Evolutionary conservation across 2,113 vertebrate genomes (phyloP).

Genomic region (Callospermophilus lateralis): DNA sequence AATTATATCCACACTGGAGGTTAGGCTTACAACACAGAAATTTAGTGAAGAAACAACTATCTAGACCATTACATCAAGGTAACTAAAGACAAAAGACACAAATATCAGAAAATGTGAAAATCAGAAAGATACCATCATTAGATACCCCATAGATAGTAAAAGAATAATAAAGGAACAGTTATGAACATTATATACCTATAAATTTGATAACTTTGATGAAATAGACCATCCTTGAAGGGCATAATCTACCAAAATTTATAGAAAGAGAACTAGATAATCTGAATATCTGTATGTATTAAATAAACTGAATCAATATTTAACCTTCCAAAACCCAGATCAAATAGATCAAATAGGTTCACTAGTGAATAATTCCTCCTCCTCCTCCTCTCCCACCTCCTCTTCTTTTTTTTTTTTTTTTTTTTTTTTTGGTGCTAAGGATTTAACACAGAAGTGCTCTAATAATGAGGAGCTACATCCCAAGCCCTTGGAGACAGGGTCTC

Average conservation of each 20-base stretch:
- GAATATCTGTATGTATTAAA: background rate
- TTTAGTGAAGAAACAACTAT: background rate
- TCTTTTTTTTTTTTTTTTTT: no score
- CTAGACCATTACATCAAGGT: background rate
- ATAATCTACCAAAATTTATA: no score
- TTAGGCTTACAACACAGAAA: background rate
- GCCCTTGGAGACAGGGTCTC: no score
- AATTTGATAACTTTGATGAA: background rate
- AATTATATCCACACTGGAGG: background rate
- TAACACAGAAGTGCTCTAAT: no score
- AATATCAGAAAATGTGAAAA: background rate
- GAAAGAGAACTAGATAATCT: background rate
- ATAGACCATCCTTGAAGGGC: no score
- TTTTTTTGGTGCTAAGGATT: no score
- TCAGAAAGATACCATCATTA: background rate
- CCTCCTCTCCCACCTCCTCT: no score
- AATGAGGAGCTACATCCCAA: no score
- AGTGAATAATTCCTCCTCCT: no score
- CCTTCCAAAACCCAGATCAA: background rate
- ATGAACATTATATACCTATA: background rate
- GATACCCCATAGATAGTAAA: background rate
- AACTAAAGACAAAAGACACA: background rate
- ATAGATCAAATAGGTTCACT: background rate
- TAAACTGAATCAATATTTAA: conserved; percentile 26
- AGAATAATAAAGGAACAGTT: background rate